phyloP scores from a whole-genome alignment of 1,140 invertebrate species.

The Elysia chlorotica region DNA sequence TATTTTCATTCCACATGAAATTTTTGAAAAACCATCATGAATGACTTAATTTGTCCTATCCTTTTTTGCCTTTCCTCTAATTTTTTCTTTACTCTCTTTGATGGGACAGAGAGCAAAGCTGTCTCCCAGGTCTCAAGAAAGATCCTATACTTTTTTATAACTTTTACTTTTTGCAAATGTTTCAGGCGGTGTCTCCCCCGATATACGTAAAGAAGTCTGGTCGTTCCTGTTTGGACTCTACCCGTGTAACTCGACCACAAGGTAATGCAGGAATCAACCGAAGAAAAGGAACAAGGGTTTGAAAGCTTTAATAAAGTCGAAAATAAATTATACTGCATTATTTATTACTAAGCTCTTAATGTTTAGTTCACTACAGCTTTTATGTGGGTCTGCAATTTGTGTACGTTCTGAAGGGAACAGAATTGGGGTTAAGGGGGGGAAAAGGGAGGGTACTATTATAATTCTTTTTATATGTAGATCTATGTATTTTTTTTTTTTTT shows the following conservation, averaged over 20 bases:
- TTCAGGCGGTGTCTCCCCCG: slow-evolving; percentile 52
- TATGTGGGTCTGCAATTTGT: not conserved
- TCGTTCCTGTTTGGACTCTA: slow-evolving; percentile 56
- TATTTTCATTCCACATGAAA: too few relatives aligned
- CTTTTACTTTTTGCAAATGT: too few relatives aligned
- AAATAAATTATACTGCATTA: not conserved
- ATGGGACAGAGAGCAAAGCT: too few relatives aligned
- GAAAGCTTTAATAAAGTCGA: too few relatives aligned
- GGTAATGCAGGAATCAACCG: slow-evolving; percentile 29
- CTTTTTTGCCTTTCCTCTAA: too few relatives aligned
- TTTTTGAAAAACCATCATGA: too few relatives aligned
- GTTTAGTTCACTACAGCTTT: not conserved
- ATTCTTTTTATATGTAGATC: not conserved
- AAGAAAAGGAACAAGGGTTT: not conserved
- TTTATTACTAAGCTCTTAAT: not conserved
- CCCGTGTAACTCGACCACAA: slow-evolving; percentile 50
- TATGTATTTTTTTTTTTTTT: too few relatives aligned
- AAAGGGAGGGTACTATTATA: not conserved
- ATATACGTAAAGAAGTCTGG: slow-evolving; percentile 54
- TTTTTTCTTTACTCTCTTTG: too few relatives aligned
- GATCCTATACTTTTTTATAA: too few relatives aligned
- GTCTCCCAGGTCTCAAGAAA: too few relatives aligned
- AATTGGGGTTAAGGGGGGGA: not conserved
- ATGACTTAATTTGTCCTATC: too few relatives aligned
- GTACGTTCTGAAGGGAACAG: not conserved